Base-by-base conservation (phyloP, 2,888 invertebrate species). In the Leucoma salicis region DNA sequence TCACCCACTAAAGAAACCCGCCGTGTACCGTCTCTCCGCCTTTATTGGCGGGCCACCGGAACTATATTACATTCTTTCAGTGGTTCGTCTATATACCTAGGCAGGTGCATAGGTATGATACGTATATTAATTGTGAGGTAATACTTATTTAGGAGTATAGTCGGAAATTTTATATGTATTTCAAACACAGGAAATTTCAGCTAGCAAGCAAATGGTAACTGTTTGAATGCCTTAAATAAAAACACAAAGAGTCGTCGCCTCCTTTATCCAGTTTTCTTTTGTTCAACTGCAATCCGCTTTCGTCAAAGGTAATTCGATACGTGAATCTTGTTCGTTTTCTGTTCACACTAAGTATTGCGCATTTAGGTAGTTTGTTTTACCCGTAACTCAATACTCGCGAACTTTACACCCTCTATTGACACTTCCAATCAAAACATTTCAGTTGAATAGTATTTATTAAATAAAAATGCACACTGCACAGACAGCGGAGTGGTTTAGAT, bases 241-340 rank as follows among this genome's bases (percentile, higher is more conserved):
- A 53, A 63, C 46, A 53, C 52, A 57, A 57, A 57, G 52, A 46
- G 44, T 46, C 42, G 53, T 43, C 46, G 57, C 60, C 57, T 61
- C 42, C 32, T 51, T 53, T 60, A 61, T 65, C 66, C 66, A 62
- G 63, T 64, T 65, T 68, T 72, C 74, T 74, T 79, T 61, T 71
- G 75, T 83, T 73, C 79, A 74, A 79, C 74, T 85, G 83, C 85
- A 82, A 70, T 78, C 73, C 74, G 72, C 70, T 69, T 73, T 73
- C 78, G 75, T 78, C 77, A 84, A 83, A 83, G 78, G 87, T 87
- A 88, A 88, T 85, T 82, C 74, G 83, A 88, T 84, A 81, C 70
- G 65, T 58, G 63, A 72, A 65, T 77, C 74, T 74, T 80, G 76
- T 80, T 79, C 74, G 79, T 86, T 87, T 89, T 88, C 80, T 85